Percentiles rank a stretch among this genome's conserved stretches.
These are phyloP conservation scores for Strigamia transsilvanica DNA, from an alignment of 2,888 invertebrate species.

Conservation along the genomic window DNA sequence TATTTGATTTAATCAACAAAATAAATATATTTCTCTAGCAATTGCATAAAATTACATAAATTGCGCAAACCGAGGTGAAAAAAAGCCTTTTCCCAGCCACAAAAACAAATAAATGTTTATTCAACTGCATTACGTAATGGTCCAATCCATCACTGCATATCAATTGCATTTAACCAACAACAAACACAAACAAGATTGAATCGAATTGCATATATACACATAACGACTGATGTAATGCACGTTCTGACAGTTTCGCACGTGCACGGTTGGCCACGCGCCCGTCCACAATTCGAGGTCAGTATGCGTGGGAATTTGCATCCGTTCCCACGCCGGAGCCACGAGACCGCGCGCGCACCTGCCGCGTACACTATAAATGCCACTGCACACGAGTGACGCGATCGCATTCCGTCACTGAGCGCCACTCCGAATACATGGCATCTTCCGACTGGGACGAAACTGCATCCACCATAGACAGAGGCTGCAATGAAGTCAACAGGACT, in stretches of 20 bases:
- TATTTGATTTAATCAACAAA: too few species aligned
- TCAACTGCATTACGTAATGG: too few species aligned
- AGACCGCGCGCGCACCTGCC: constrained; percentile 21
- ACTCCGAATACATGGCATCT: constrained; percentile 22
- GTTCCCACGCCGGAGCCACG: constrained; percentile 18
- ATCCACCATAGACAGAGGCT: neutral
- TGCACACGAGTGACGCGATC: neutral
- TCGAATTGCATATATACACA: too few species aligned
- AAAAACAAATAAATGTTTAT: too few species aligned
- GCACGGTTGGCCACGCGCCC: constrained; percentile 3
- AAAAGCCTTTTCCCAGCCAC: too few species aligned
- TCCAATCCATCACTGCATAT: too few species aligned
- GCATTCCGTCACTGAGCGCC: constrained; percentile 9
- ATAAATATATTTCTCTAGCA: too few species aligned
- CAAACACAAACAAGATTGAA: neutral
- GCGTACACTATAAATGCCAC: constrained; percentile 6
- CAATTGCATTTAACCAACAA: neutral
- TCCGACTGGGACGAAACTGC: constrained; percentile 37
- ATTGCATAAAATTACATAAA: too few species aligned
- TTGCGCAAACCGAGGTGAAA: too few species aligned
- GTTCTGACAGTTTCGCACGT: constrained; percentile 6
- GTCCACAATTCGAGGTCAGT: constrained; percentile 13
- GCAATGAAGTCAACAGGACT: constrained; percentile 27
- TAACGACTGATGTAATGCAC: neutral
- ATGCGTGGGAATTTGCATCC: constrained; percentile 26